A percentile compares a stretch with the other conserved stretches of the same genome.
Evolutionary conservation across 1,140 invertebrate genomes (phyloP).

Genomic region (Paralvinella palmiformis): DNA sequence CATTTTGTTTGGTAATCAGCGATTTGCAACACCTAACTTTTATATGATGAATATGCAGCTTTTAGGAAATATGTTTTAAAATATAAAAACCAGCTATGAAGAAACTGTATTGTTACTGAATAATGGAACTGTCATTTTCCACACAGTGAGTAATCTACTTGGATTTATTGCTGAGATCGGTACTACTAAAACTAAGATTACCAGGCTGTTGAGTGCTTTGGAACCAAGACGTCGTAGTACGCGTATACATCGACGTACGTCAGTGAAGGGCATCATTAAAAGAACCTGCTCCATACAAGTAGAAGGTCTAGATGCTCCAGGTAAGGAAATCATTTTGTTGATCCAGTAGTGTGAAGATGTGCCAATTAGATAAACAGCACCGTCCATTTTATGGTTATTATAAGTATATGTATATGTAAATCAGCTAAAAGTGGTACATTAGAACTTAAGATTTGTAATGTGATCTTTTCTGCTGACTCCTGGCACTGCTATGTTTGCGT

Average conservation of each 20-base stretch:
- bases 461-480: too few relatives aligned
- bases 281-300: slow-evolving; percentile 4
- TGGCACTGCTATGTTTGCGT: too few relatives aligned
- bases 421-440: too few relatives aligned
- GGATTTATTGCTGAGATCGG: neutral
- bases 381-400: too few relatives aligned
- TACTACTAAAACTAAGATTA: too few relatives aligned
- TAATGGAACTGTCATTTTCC: neutral
- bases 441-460: too few relatives aligned
- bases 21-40: neutral
- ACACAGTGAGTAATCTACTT: neutral
- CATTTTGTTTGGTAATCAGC: neutral
- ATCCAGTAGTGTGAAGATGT: too few relatives aligned
- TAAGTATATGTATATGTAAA: too few relatives aligned
- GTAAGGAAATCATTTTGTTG: too few relatives aligned
- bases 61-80: neutral
- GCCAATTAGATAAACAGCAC: too few relatives aligned
- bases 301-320: neutral
- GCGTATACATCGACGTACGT: neutral
- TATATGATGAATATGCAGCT: neutral
- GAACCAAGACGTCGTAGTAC: neutral
- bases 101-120: neutral
- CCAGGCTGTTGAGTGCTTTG: neutral
- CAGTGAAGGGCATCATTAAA: neutral
- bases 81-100: neutral